These are phyloP conservation scores for Craniophora ligustri DNA, from an alignment of 2,888 invertebrate species.

Conservation along the genomic window DNA sequence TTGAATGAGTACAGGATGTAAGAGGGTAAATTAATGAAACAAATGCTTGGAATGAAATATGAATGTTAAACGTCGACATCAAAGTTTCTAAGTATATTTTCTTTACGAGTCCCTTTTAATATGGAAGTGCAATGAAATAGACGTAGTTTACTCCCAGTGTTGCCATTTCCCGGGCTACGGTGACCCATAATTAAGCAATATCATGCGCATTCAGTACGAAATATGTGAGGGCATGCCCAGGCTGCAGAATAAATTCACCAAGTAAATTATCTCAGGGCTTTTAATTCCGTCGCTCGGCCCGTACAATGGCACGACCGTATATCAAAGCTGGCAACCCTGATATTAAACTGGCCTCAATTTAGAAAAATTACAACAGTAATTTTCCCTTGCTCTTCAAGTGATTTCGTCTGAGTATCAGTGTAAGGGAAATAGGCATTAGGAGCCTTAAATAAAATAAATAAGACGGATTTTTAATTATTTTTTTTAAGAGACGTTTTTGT, in stretches of 20 bases:
- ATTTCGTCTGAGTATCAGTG: slow-evolving; percentile 19
- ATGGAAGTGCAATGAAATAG: slow-evolving; percentile 4
- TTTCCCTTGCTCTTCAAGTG: neutral
- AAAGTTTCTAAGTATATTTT: too few relatives aligned
- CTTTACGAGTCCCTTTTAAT: too few relatives aligned
- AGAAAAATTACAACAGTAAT: slow-evolving; percentile 56
- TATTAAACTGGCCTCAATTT: slow-evolving; percentile 66
- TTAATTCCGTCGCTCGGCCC: slow-evolving; percentile 66
- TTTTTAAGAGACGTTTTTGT: neutral
- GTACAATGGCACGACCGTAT: slow-evolving; percentile 62
- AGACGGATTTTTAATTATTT: neutral
- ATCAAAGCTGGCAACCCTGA: slow-evolving; percentile 61
- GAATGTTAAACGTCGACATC: too few relatives aligned
- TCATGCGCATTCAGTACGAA: slow-evolving; percentile 70
- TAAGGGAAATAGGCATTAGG: slow-evolving; percentile 45
- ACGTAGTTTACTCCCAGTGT: slow-evolving; percentile 7
- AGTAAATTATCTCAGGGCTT: slow-evolving; percentile 73
- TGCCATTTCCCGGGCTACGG: slow-evolving; percentile 16
- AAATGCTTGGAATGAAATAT: too few relatives aligned
- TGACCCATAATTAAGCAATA: slow-evolving; percentile 67
- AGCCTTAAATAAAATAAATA: too few relatives aligned
- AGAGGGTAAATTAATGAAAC: too few relatives aligned
- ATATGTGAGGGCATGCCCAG: slow-evolving; percentile 63
- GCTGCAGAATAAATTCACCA: slow-evolving; percentile 70
- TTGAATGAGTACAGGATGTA: too few relatives aligned